Evolutionary conservation across 2,888 invertebrate genomes (phyloP).

Genomic region (Synanthedon tipuliformis): DNA sequence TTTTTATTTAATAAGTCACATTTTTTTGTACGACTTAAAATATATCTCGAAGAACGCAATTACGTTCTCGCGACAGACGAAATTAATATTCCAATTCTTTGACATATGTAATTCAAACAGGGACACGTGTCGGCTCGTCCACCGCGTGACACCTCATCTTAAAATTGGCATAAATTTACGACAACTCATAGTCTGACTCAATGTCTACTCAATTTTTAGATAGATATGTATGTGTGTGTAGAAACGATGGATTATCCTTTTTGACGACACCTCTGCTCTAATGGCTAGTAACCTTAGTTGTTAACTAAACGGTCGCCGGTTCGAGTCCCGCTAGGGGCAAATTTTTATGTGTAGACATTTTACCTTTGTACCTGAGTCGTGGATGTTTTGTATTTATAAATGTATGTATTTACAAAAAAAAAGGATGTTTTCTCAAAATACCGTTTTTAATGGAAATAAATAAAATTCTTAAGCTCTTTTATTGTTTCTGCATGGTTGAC

Average conservation of each 20-base stretch:
- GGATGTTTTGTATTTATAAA: too few species aligned
- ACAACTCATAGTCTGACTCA: neutral
- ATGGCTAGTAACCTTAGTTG: too few species aligned
- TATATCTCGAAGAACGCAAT: neutral
- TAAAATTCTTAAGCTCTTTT: slow-evolving; percentile 4
- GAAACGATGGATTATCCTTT: too few species aligned
- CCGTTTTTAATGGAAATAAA: too few species aligned
- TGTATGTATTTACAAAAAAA: too few species aligned
- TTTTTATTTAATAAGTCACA: neutral
- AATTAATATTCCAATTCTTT: neutral
- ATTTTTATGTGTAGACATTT: too few species aligned
- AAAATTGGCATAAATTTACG: neutral
- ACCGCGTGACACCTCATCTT: neutral
- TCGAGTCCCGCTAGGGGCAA: too few species aligned
- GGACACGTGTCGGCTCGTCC: neutral
- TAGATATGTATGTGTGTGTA: too few species aligned
- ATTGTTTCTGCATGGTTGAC: slow-evolving; percentile 6
- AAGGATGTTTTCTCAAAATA: too few species aligned
- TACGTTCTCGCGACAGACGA: neutral
- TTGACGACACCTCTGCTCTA: too few species aligned
- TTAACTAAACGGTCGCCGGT: too few species aligned
- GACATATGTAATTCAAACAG: neutral
- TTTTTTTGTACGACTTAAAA: neutral
- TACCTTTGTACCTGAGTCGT: too few species aligned
- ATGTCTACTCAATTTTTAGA: neutral